These are phyloP conservation scores for Brenthis daphne DNA, from an alignment of 2,888 invertebrate genomes.

Conservation along the genomic window DNA sequence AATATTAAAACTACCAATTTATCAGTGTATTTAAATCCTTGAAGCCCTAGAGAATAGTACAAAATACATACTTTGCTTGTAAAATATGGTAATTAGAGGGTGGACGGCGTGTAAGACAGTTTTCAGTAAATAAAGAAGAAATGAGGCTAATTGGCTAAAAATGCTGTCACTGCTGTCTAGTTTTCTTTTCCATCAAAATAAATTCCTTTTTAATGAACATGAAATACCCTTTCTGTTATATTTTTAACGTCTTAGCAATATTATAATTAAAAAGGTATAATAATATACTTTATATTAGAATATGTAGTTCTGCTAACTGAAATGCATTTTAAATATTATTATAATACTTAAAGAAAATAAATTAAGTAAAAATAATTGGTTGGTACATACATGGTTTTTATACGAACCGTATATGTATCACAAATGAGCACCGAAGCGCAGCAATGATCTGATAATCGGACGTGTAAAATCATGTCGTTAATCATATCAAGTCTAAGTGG, in stretches of 20 bases:
- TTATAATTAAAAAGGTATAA: no score
- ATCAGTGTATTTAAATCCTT: no score
- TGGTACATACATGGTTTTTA: no score
- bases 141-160: conserved; percentile 27
- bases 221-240: not conserved
- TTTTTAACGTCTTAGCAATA: not conserved
- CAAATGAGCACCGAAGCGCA: not conserved
- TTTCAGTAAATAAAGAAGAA: conserved; percentile 14
- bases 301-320: no score
- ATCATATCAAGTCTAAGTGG: conserved; percentile 8
- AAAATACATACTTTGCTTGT: not conserved
- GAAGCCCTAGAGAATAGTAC: not conserved
- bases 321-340: no score
- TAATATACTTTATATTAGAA: no score
- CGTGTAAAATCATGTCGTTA: conserved; percentile 2
- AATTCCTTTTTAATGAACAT: not conserved
- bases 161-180: conserved; percentile 8
- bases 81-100: conserved; percentile 8
- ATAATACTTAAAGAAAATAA: no score
- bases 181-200: conserved; percentile 9
- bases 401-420: not conserved
- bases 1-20: no score
- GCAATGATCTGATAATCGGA: conserved; percentile 7
- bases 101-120: not conserved
- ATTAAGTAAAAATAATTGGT: no score